Evolutionary conservation across 2,888 invertebrate species (phyloP).

Genomic region (Micoletzkya japonica): DNA sequence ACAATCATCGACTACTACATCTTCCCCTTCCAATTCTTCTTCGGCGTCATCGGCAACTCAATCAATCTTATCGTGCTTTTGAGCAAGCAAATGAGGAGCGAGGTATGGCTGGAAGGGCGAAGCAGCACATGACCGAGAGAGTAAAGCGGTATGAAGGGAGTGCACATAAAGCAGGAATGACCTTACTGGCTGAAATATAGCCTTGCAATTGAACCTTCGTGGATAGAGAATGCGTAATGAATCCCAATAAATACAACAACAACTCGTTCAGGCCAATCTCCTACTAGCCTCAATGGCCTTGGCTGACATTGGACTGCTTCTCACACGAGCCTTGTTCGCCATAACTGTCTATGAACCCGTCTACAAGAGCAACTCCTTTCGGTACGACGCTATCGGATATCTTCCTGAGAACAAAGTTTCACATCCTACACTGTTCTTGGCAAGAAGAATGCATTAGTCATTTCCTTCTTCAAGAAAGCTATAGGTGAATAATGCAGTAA

Average conservation of each 20-base stretch:
- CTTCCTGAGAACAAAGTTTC: too few relatives aligned
- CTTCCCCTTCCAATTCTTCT: slow-evolving; percentile 54
- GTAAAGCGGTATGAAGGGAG: too few relatives aligned
- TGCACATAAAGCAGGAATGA: too few relatives aligned
- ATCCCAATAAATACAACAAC: not conserved
- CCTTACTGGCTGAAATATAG: too few relatives aligned
- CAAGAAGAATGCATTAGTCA: too few relatives aligned
- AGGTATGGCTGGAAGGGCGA: too few relatives aligned
- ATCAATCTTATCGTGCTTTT: slow-evolving; percentile 55
- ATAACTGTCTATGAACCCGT: slow-evolving; percentile 44
- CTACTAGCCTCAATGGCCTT: slow-evolving; percentile 58
- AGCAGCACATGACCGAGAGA: too few relatives aligned
- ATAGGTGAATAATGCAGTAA: too few relatives aligned
- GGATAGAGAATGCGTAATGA: too few relatives aligned
- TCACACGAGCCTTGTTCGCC: slow-evolving; percentile 43
- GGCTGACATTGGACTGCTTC: slow-evolving; percentile 49
- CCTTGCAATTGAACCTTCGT: too few relatives aligned
- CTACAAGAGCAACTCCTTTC: slow-evolving; percentile 39
- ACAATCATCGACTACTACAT: slow-evolving; percentile 43
- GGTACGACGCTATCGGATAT: slow-evolving; percentile 31
- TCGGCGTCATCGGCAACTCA: slow-evolving; percentile 54
- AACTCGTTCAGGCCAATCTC: slow-evolving; percentile 46
- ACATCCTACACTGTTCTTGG: too few relatives aligned
- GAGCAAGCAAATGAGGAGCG: slow-evolving; percentile 52
- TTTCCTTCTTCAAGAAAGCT: too few relatives aligned